Evolutionary conservation across 2,888 invertebrate genomes (phyloP).

Genomic region (Anthophora plumipes): DNA sequence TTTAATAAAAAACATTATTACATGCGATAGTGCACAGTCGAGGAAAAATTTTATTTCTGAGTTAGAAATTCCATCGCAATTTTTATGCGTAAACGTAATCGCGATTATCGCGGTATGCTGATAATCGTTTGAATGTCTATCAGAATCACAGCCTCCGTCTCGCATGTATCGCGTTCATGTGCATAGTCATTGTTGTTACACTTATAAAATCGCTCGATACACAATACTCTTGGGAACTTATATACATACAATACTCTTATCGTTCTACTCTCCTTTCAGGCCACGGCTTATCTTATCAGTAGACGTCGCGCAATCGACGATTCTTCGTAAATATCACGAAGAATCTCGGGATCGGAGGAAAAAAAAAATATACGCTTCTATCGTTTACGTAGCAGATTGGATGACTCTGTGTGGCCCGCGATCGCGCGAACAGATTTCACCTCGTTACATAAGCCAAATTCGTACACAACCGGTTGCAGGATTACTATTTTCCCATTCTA

Average conservation of each 20-base stretch:
- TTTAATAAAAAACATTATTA: too few relatives aligned
- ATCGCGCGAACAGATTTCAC: slow-evolving; percentile 13
- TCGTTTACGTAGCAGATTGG: slow-evolving; percentile 46
- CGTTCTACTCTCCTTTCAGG: slow-evolving; percentile 54
- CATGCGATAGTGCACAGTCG: too few relatives aligned
- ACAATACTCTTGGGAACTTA: slow-evolving; percentile 10
- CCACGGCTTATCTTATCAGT: slow-evolving; percentile 65
- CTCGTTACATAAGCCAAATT: slow-evolving; percentile 24
- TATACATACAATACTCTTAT: slow-evolving; percentile 44
- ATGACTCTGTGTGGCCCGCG: slow-evolving; percentile 6
- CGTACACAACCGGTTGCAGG: not conserved
- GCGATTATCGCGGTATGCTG: not conserved
- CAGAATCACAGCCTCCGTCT: not conserved
- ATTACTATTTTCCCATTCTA: too few relatives aligned
- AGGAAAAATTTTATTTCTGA: too few relatives aligned
- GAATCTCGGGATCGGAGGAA: slow-evolving; percentile 21
- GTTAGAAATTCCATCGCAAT: too few relatives aligned
- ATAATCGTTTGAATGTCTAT: not conserved
- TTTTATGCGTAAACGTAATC: too few relatives aligned
- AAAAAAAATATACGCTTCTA: slow-evolving; percentile 34
- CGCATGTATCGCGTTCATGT: not conserved
- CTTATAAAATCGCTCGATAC: slow-evolving; percentile 20
- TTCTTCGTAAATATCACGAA: slow-evolving; percentile 57
- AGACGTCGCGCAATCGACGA: slow-evolving; percentile 40
- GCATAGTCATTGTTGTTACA: slow-evolving; percentile 12